Evolutionary conservation across 2,888 invertebrate genomes (phyloP), one percentile per base, ranked within the genome.

Genomic region (Sussaba pulchella): DNA sequence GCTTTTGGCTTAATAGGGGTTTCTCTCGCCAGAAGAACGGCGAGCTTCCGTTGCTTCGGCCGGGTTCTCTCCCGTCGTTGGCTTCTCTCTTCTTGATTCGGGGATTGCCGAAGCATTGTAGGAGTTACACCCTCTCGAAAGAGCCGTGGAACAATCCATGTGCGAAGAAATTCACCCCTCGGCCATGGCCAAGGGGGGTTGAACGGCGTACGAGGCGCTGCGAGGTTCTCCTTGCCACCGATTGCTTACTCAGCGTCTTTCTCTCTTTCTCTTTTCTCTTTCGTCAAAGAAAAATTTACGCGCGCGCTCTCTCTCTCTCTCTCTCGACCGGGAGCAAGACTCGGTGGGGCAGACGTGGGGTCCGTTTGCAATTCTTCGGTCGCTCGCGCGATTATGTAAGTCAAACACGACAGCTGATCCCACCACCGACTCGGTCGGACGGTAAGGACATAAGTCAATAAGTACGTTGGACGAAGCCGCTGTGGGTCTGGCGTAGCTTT

Each of bases 371-470:
- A 67, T 31, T 74, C 66, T 31, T 74, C 66, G 67, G 70, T 76
- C 77, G 79, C 70, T 71, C 59, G 72, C 52, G 47, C 81, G 78
- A 77, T 81, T 74, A 77, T 31, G 6, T 6, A 6, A 81, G 81
- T 74, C 80, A 69, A 76, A 72, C 78, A 70, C 81, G 78, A 83
- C 83, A 82, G 83, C 80, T 82, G 83, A 78, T 81, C 52, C 66
- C 50, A 74, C 63, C 72, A 76, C 66, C 36, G 19, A 70, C 52
- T 67, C 54, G 17, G 12, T 9, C 50, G 64, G 50, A n/a, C 14
- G 70, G 70, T 82, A 78, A 86, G 85, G 85, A 88, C 87, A 89
- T 87, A 89, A 89, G 90, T 90, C 89, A 90, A 89, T 89, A 89
- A 89, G 88, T 89, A 89, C 89, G 89, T 89, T 89, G 85, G 83